Conservation (phyloP, 1,140 invertebrate species). For the Achatina immaculata region DNA sequence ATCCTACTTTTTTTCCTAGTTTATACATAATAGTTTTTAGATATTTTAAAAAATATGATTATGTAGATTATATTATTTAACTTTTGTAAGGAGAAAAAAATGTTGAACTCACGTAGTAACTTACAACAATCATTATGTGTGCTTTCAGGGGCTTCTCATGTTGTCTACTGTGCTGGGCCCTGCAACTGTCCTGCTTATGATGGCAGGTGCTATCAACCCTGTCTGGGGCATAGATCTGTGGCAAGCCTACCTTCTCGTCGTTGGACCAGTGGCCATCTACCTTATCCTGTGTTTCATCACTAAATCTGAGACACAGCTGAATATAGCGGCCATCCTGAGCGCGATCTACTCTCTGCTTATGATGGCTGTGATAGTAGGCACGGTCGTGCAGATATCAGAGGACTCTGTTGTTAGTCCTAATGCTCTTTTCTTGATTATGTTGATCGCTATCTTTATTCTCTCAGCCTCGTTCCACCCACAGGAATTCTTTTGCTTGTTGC, state of each 20-base stretch:
- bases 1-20: too few species aligned
- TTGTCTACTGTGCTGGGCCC: constrained; percentile 75
- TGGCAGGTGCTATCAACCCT: constrained; percentile 76
- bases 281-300: constrained; percentile 72
- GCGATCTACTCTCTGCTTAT: constrained; percentile 96
- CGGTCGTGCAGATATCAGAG: constrained; percentile 70
- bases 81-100: too few species aligned
- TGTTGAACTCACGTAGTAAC: too few species aligned
- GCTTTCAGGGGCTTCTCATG: constrained; percentile 71
- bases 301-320: constrained; percentile 73
- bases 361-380: constrained; percentile 99
- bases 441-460: constrained; percentile 89
- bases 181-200: constrained; percentile 78
- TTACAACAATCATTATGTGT: neutral
- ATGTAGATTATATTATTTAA: too few species aligned
- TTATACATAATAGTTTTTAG: too few species aligned
- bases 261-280: constrained; percentile 72
- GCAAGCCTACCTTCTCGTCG: constrained; percentile 71
- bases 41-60: too few species aligned
- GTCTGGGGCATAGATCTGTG: constrained; percentile 62
- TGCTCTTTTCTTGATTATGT: constrained; percentile 92
- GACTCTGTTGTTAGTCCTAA: constrained; percentile 78
- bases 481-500: constrained; percentile 97
- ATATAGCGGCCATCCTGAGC: constrained; percentile 93
- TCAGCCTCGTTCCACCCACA: constrained; percentile 98